A percentile compares a stretch with the other conserved stretches of the same genome.
Evolutionary conservation across 2,888 invertebrate species (phyloP).

Genomic region (Cosmia trapezina): DNA sequence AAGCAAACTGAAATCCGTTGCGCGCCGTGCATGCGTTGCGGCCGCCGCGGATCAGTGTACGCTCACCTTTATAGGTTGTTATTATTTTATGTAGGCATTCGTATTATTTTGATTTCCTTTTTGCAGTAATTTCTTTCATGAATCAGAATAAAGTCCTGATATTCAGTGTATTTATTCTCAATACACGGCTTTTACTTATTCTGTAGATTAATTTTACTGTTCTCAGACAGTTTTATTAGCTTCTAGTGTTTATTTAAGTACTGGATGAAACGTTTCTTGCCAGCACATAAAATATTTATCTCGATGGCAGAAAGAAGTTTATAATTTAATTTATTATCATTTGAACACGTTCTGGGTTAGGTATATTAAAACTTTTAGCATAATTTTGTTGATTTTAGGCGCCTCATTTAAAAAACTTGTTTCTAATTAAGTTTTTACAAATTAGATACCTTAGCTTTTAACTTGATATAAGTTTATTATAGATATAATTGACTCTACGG

Average conservation of each 20-base stretch:
- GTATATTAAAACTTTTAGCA: neutral
- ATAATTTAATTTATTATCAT: conserved; percentile 18
- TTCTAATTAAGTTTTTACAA: neutral
- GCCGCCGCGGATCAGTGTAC: no score
- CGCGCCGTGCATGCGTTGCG: no score
- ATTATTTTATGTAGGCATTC: no score
- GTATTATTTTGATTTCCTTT: neutral
- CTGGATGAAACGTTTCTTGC: conserved; percentile 31
- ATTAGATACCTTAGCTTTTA: neutral
- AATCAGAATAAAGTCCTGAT: neutral
- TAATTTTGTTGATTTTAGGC: neutral
- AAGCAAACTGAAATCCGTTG: no score
- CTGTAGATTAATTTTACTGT: conserved; percentile 34
- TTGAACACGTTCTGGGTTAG: neutral
- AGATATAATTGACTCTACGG: neutral
- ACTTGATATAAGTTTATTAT: no score
- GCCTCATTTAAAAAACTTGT: neutral
- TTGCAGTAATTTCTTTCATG: neutral
- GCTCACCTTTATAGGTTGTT: no score
- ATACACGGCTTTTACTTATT: conserved; percentile 8
- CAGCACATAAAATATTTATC: conserved; percentile 4
- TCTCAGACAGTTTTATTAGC: conserved; percentile 29
- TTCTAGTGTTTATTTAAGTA: conserved; percentile 25
- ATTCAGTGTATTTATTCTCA: neutral
- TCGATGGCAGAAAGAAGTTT: neutral